Percentiles rank a stretch among this genome's conserved stretches.
Conservation (phyloP, 64 coral and sea anemone genomes). For the Acropora tenuis region DNA sequence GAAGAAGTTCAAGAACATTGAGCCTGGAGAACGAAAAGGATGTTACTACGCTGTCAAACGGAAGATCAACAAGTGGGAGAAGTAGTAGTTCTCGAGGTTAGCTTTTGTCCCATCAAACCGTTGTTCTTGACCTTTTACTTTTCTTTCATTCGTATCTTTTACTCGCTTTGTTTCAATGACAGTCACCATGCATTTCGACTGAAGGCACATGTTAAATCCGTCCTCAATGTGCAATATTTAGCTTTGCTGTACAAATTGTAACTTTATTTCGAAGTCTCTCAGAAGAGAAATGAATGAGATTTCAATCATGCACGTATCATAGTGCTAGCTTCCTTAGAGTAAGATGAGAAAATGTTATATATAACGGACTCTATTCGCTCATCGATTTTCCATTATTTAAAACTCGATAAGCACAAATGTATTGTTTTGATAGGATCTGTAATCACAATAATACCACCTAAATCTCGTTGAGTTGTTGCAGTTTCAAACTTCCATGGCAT, state of each 20-base stretch:
- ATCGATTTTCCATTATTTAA: no score
- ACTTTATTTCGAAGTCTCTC: no score
- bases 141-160: background rate
- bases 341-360: background rate
- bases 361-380: background rate
- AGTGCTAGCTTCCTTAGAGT: background rate
- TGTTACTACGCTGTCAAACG: background rate
- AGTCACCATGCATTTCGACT: background rate
- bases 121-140: background rate
- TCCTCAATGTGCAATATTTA: background rate
- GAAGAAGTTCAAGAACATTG: conserved; percentile 69
- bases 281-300: no score
- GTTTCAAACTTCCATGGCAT: no score
- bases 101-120: background rate
- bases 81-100: conserved; percentile 52
- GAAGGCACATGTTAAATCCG: background rate
- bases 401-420: no score
- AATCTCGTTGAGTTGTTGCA: no score
- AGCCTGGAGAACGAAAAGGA: conserved; percentile 60
- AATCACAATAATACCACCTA: no score
- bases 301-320: background rate
- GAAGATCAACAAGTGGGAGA: conserved; percentile 65
- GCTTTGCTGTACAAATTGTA: no score
- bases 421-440: no score
- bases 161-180: background rate